Evolutionary conservation across 1,140 invertebrate species (phyloP), one percentile per base, ranked within the genome.

Genomic region (Subanguina moxae): DNA sequence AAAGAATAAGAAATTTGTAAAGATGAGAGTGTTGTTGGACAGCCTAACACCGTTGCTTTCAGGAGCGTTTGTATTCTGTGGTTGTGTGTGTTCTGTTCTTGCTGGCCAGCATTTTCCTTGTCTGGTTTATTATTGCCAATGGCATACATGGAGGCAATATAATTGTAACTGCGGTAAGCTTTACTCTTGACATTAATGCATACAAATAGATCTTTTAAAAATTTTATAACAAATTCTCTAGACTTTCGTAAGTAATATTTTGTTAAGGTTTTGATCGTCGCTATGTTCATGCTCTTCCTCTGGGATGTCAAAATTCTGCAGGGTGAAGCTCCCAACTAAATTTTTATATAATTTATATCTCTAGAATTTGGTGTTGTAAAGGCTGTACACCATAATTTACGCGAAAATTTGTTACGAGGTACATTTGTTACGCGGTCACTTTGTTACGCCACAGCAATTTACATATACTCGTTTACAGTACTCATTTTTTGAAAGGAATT

Each of bases 11-110:
- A n/a, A n/a, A n/a, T n/a, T n/a, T n/a, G n/a, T n/a, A n/a, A n/a
- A n/a, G n/a, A n/a, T n/a, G n/a, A n/a, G n/a, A n/a, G n/a, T n/a
- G n/a, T n/a, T n/a, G n/a, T n/a, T n/a, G n/a, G n/a, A n/a, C n/a
- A n/a, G n/a, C n/a, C n/a, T n/a, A n/a, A n/a, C n/a, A n/a, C n/a
- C n/a, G n/a, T n/a, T n/a, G n/a, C n/a, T 52, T 52, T 7, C 48
- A 52, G 74, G 78, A 80, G 68, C 67, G 74, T 48, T 62, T 78
- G 58, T 82, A 82, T 58, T 76, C 78, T 7, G 58, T 78, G 56
- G 61, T 80, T 42, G 68, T 65, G 23, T 68, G 68, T 17, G 61
- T 82, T n/a, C 67, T 80, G 27, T 80, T 82, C 71, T 62, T 80
- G 43, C 66, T 82, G 45, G 80, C 78, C 23, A 64, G 48, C 48